A percentile compares a stretch with the other conserved stretches of the same genome.
Evolutionary conservation across 2,113 vertebrate genomes (phyloP).

Genomic region (Capreolus pygargus): DNA sequence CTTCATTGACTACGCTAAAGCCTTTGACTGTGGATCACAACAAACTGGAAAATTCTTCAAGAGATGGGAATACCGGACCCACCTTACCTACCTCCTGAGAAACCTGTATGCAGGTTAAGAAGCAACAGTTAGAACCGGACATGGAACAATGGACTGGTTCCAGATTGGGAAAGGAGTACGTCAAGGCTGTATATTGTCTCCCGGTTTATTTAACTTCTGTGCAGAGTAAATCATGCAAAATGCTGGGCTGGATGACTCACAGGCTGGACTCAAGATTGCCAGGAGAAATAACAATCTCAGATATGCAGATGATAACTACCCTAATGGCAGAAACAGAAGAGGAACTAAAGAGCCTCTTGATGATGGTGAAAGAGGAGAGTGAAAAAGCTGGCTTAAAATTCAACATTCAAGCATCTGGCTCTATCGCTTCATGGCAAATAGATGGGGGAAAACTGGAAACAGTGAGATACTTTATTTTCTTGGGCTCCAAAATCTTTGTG

Average conservation of each 20-base stretch:
- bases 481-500: not conserved
- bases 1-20: not conserved
- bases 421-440: not conserved
- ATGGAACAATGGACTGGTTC: not conserved
- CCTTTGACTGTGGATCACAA: not conserved
- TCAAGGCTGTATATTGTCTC: not conserved
- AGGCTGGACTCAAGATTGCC: not conserved
- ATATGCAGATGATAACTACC: not conserved
- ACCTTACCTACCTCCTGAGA: not conserved
- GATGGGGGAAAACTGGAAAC: not conserved
- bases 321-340: not conserved
- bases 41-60: not conserved
- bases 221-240: not conserved
- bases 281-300: not conserved
- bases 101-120: not conserved
- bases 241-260: not conserved
- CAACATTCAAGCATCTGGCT: not conserved
- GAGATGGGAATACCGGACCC: not conserved
- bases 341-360: not conserved
- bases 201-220: not conserved
- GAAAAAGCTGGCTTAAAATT: not conserved
- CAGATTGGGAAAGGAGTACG: not conserved
- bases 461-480: not conserved
- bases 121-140: not conserved
- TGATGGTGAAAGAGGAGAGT: not conserved